Percentiles rank a stretch among this genome's conserved stretches.
Evolutionary conservation across 2,888 invertebrate species (phyloP).

Genomic region (Criorhina ranunculi): DNA sequence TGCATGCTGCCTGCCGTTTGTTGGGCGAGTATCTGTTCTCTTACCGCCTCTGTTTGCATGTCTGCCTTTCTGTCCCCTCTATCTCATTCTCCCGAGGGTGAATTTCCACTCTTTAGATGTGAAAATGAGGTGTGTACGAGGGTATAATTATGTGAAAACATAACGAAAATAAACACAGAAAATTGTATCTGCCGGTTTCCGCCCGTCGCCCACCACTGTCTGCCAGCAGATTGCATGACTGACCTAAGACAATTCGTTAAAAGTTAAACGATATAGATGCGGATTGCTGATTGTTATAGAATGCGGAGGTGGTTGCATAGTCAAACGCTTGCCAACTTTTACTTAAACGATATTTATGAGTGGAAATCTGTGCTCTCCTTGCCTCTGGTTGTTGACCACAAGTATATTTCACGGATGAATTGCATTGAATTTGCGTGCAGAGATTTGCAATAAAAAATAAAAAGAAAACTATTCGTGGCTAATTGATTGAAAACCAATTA

Average conservation of each 20-base stretch:
- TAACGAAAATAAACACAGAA: constrained; percentile 55
- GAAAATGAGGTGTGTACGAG: constrained; percentile 62
- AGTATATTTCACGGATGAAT: constrained; percentile 34
- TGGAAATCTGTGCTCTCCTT: not conserved
- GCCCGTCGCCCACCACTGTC: constrained; percentile 3
- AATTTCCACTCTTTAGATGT: constrained; percentile 20
- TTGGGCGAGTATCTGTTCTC: not conserved
- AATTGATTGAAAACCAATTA: constrained; percentile 56
- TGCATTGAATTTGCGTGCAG: constrained; percentile 39
- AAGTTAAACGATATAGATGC: constrained; percentile 60
- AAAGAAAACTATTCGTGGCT: constrained; percentile 3
- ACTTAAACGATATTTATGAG: constrained; percentile 52
- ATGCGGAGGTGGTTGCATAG: constrained; percentile 26
- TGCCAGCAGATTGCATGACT: constrained; percentile 46
- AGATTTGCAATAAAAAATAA: constrained; percentile 35
- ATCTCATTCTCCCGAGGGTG: not conserved
- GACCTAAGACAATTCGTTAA: constrained; percentile 73
- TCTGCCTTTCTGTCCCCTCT: not conserved
- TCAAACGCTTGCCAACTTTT: constrained; percentile 41
- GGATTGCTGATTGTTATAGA: constrained; percentile 22
- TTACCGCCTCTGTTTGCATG: too few species aligned
- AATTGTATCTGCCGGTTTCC: constrained; percentile 8
- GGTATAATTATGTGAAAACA: constrained; percentile 66
- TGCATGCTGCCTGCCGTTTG: not conserved
- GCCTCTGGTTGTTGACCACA: constrained; percentile 30